Conservation (phyloP, 2,797 vertebrate species). For the Helarctos malayanus region DNA sequence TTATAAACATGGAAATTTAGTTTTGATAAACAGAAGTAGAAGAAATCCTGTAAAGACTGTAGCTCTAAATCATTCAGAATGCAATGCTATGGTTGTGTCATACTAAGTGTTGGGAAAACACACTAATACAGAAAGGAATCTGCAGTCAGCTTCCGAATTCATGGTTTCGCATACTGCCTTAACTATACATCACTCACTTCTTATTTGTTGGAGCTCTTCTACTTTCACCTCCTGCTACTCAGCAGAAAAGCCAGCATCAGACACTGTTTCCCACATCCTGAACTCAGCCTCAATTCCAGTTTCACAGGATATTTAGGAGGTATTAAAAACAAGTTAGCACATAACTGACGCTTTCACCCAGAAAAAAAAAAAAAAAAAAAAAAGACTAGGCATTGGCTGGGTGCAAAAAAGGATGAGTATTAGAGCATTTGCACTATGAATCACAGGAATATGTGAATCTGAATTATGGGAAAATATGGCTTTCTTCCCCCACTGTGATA, state of each 20-base stretch:
- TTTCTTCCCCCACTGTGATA: neutral
- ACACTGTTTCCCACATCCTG: neutral
- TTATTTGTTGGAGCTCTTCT: neutral
- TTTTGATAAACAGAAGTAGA: constrained; percentile 21
- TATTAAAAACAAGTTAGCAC: constrained; percentile 27
- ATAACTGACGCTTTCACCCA: neutral
- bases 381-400: neutral
- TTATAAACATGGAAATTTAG: constrained; percentile 52
- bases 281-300: neutral
- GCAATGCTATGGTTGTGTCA: neutral
- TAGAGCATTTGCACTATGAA: neutral
- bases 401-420: neutral
- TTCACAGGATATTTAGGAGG: neutral
- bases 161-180: neutral
- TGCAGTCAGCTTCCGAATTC: neutral
- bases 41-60: neutral
- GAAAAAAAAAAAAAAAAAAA: neutral
- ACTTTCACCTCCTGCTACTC: neutral
- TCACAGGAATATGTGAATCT: neutral
- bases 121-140: neutral
- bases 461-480: neutral
- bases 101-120: constrained; percentile 18
- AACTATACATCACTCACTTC: neutral
- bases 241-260: neutral
- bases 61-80: constrained; percentile 23